Evolutionary conservation across 2,888 invertebrate genomes (phyloP), one percentile per base, ranked within the genome.

Genomic region (Ceramica pisi): DNA sequence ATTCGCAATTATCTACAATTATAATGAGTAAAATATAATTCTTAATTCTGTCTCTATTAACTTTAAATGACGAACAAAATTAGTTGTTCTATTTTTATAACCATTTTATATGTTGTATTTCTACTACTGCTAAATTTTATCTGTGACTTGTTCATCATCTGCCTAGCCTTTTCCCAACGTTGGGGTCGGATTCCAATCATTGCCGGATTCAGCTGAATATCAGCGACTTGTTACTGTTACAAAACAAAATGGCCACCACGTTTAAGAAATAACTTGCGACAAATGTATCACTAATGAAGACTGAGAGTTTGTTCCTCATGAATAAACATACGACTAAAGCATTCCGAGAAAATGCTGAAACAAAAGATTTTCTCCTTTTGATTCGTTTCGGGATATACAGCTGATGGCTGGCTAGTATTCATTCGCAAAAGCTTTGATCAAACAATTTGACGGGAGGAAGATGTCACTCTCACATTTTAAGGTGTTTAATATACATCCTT

Each of bases 261-360:
- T 55, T 5, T 35, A 48, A 19, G 16, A 35, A 76, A 73, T 76
- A 68, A 55, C 23, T 73, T 41, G 67, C 31, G 23, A 21, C 60
- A 10, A 76, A 68, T 60, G 60, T 60, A 60, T 76, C 59, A 48
- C 60, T 50, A 55, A 68, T 56, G 59, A 44, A 60, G 69, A 55
- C 41, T 55, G 48, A 7, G 67, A 31, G 56, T 46, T 38, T 21
- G 16, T 41, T 31, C 19, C 41, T 55, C 60, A 56, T 74, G 55
- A 76, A 76, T 76, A 74, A 68, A 68, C 59, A 76, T 68, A 55
- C 60, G 68, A 19, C 56, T 55, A 35, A 35, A 55, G n/a, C 48
- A 53, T 55, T 68, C n/a, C 31, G 23, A 53, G 35, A 44, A 68
- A 35, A 76, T 48, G 50, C n/a, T 31, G 48, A 16, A 48, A 65